Percentiles rank a stretch among this genome's conserved stretches.
Conservation (phyloP, 2,888 invertebrate genomes). For the Chydorus sphaericus region DNA sequence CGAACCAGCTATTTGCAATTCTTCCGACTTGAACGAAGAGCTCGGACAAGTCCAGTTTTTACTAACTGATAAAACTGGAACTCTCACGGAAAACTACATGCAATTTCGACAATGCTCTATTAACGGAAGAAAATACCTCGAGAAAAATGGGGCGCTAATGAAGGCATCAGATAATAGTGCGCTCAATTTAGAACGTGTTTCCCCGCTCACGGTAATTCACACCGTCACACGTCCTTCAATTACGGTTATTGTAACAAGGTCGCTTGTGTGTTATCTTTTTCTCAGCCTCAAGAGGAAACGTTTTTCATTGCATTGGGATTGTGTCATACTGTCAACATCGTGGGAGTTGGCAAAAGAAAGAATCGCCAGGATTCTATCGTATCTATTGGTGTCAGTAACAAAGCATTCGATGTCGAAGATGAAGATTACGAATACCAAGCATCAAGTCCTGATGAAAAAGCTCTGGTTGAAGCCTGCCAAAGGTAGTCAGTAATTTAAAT, state of each 20-base stretch:
- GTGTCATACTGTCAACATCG: constrained; percentile 52
- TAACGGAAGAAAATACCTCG: constrained; percentile 43
- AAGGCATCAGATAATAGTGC: background rate
- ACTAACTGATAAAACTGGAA: constrained; percentile 75
- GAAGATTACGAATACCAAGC: constrained; percentile 42
- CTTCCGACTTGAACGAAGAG: constrained; percentile 74
- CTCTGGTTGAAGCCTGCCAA: constrained; percentile 73
- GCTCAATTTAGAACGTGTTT: background rate
- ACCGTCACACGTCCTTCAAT: background rate
- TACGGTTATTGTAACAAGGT: too few species aligned
- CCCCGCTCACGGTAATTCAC: constrained; percentile 2
- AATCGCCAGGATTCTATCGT: background rate
- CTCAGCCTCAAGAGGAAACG: constrained; percentile 49
- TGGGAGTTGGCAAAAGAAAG: background rate
- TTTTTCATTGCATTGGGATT: constrained; percentile 58
- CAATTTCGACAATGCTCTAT: constrained; percentile 59
- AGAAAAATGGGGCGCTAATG: constrained; percentile 33
- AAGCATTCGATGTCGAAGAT: background rate
- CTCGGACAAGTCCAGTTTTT: constrained; percentile 64
- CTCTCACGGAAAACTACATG: constrained; percentile 72
- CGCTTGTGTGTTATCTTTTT: constrained; percentile 22
- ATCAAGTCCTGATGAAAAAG: constrained; percentile 86
- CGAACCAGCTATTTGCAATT: constrained; percentile 54
- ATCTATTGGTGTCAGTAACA: background rate
- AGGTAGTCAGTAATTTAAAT: constrained; percentile 33